Conservation (phyloP, 2,888 invertebrate species). For the Perithous albicinctus region DNA sequence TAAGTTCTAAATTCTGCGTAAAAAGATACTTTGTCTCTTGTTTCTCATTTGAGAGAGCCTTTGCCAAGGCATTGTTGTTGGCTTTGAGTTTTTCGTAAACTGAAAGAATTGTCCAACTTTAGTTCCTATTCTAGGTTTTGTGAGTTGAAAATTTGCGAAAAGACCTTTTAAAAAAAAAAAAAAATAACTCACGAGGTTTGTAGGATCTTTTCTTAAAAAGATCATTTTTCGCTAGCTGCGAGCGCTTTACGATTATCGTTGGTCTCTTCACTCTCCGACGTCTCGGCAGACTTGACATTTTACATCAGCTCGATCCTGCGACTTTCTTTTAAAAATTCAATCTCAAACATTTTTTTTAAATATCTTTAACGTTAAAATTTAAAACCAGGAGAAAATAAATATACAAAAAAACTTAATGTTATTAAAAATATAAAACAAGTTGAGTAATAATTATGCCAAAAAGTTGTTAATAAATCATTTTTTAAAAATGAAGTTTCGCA, state of each 20-base stretch:
- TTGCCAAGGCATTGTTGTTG: slow-evolving; percentile 79
- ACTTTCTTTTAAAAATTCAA: background rate
- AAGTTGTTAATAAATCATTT: too few relatives aligned
- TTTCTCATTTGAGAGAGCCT: slow-evolving; percentile 79
- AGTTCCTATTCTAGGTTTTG: slow-evolving; percentile 1
- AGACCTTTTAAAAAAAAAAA: slow-evolving; percentile 26
- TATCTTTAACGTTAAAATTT: too few relatives aligned
- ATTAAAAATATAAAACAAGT: too few relatives aligned
- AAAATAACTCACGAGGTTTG: slow-evolving; percentile 74
- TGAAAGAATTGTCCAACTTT: slow-evolving; percentile 62
- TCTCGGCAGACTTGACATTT: slow-evolving; percentile 77
- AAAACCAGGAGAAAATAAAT: too few relatives aligned
- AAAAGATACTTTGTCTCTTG: slow-evolving; percentile 77
- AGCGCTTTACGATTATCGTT: slow-evolving; percentile 73
- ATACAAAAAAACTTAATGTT: too few relatives aligned
- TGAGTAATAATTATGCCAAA: too few relatives aligned
- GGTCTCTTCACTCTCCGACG: slow-evolving; percentile 75
- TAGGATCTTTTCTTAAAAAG: slow-evolving; percentile 68
- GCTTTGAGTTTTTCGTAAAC: slow-evolving; percentile 78
- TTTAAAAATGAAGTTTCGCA: too few relatives aligned
- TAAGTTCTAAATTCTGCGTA: slow-evolving; percentile 75
- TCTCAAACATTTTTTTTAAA: background rate
- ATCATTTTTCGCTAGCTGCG: slow-evolving; percentile 68
- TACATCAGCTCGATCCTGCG: slow-evolving; percentile 39
- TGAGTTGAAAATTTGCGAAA: slow-evolving; percentile 5